These are phyloP conservation scores for Cremastobaeus sp. DNA, from an alignment of 2,888 invertebrate genomes.

Conservation along the genomic window DNA sequence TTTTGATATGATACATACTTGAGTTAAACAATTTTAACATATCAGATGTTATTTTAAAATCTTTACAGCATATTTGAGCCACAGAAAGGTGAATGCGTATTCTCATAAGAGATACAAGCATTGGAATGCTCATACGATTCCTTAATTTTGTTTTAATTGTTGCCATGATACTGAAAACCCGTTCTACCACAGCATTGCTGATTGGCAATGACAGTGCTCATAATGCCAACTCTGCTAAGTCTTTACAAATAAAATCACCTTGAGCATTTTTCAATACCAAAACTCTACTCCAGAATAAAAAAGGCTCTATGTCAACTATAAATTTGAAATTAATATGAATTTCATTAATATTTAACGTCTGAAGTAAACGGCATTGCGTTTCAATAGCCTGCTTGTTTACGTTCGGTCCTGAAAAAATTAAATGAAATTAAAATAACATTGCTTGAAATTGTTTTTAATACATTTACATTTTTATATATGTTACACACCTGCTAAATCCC, in stretches of 20 bases:
- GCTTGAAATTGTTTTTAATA: too few species aligned
- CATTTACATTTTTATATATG: too few species aligned
- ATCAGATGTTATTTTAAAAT: constrained; percentile 2
- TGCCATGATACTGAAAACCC: constrained; percentile 39
- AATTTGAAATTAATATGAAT: neutral
- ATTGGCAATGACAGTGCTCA: constrained; percentile 28
- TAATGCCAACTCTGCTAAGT: constrained; percentile 25
- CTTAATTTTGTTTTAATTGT: constrained; percentile 29
- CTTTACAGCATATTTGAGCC: constrained; percentile 7
- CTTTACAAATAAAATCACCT: constrained; percentile 14
- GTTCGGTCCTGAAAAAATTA: neutral
- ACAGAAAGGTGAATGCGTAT: constrained; percentile 31
- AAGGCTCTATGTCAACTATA: too few species aligned
- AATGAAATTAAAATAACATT: too few species aligned
- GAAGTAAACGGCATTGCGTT: neutral
- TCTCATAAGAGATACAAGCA: constrained; percentile 28
- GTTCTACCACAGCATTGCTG: constrained; percentile 46
- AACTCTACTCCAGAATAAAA: constrained; percentile 4
- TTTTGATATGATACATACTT: neutral
- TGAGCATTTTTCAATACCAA: neutral
- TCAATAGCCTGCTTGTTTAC: neutral
- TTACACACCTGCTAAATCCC: neutral
- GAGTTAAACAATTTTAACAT: constrained; percentile 14
- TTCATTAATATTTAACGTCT: neutral
- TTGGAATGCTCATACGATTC: constrained; percentile 35